phyloP scores from a whole-genome alignment of 2,888 invertebrate genomes.

The Epirrhoe alternata region DNA sequence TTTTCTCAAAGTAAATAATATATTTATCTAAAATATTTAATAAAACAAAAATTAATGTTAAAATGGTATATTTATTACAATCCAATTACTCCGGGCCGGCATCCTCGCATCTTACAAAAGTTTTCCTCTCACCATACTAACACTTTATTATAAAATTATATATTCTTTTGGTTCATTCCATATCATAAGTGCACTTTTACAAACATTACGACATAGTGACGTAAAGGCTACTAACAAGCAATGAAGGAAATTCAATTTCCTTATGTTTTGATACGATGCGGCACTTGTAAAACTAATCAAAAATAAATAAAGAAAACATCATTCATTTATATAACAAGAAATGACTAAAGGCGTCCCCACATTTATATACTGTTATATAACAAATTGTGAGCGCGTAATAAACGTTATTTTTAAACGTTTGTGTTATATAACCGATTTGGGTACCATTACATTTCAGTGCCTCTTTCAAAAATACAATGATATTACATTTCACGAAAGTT shows the following conservation, averaged over 20 bases:
- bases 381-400: background rate
- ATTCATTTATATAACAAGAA: background rate
- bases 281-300: conserved; percentile 26
- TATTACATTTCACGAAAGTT: background rate
- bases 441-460: background rate
- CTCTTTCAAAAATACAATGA: background rate
- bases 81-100: conserved; percentile 77
- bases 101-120: conserved; percentile 76
- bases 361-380: background rate
- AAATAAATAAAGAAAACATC: conserved; percentile 13
- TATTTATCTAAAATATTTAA: too few relatives aligned
- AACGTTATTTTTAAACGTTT: background rate
- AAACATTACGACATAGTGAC: conserved; percentile 65
- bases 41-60: conserved; percentile 75
- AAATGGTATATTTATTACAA: conserved; percentile 85
- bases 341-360: background rate
- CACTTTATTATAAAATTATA: conserved; percentile 84
- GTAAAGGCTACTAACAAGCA: conserved; percentile 68
- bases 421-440: background rate
- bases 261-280: conserved; percentile 38
- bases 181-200: conserved; percentile 81
- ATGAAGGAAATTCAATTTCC: conserved; percentile 77
- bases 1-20: too few relatives aligned
- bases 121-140: conserved; percentile 72
- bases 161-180: conserved; percentile 83